Conservation (phyloP, 1,140 invertebrate species). For the Tribolium madens region DNA sequence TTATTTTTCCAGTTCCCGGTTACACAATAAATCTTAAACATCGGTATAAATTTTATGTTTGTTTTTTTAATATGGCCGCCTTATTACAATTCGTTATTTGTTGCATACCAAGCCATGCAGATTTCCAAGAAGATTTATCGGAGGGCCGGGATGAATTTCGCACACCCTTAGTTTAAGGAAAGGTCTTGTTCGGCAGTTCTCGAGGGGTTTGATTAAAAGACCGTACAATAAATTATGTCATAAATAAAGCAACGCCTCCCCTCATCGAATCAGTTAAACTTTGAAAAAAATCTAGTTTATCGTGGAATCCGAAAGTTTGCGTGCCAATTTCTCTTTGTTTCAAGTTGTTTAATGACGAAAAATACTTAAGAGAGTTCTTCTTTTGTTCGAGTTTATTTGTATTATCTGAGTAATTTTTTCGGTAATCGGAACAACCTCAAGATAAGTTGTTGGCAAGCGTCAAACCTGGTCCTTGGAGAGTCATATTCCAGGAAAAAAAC, state of each 20-base stretch:
- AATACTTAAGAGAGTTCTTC: background rate
- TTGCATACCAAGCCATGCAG: conserved; percentile 3
- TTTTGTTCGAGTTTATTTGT: conserved; percentile 16
- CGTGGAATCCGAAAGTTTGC: background rate
- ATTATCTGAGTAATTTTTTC: conserved; percentile 19
- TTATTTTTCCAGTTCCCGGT: conserved; percentile 15
- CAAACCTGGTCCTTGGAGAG: conserved; percentile 23
- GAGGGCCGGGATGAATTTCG: background rate
- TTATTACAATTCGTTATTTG: conserved; percentile 2
- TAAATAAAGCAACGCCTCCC: conserved; percentile 3
- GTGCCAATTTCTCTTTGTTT: background rate
- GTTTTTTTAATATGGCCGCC: background rate
- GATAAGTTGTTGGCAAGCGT: conserved; percentile 22
- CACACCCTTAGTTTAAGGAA: conserved; percentile 9
- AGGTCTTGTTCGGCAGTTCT: conserved; percentile 28
- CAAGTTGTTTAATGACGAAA: background rate
- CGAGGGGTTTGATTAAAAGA: conserved; percentile 23
- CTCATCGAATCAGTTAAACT: background rate
- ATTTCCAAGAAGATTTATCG: background rate
- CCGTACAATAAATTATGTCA: conserved; percentile 27
- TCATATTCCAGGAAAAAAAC: conserved; percentile 34
- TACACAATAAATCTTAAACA: conserved; percentile 25
- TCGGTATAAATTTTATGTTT: conserved; percentile 6
- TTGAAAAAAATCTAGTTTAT: background rate
- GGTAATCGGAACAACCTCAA: conserved; percentile 26